These are phyloP conservation scores for Chaenogobius annularis DNA, from an alignment of 2,113 vertebrate species.

Conservation along the genomic window DNA sequence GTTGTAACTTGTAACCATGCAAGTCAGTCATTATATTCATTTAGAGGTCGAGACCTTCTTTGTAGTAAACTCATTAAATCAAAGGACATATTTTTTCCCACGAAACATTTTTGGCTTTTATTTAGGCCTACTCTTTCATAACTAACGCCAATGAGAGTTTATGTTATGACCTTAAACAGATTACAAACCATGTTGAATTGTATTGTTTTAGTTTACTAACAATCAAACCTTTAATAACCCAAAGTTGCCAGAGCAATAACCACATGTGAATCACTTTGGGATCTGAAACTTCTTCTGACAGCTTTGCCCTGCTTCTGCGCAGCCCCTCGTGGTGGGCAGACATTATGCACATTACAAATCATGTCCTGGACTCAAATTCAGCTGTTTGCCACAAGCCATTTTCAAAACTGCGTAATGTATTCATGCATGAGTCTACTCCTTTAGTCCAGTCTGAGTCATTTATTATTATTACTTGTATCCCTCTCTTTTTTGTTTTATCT, in stretches of 20 bases:
- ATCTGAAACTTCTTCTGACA: slow-evolving; percentile 2
- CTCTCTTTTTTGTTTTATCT: too few relatives aligned
- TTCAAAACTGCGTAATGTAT: slow-evolving; percentile 16
- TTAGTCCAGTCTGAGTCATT: slow-evolving; percentile 19
- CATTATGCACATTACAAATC: slow-evolving; percentile 6
- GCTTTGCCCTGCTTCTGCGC: slow-evolving; percentile 2
- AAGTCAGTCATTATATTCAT: neutral
- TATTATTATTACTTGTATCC: too few relatives aligned
- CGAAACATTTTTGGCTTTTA: neutral
- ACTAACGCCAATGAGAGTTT: too few relatives aligned
- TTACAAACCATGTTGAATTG: too few relatives aligned
- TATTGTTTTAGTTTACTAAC: neutral
- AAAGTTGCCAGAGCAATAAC: neutral
- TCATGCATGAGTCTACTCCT: slow-evolving; percentile 36
- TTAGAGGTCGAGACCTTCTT: neutral
- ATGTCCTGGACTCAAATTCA: slow-evolving; percentile 8
- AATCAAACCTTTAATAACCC: neutral
- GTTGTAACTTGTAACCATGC: neutral
- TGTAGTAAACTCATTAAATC: neutral
- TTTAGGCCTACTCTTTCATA: too few relatives aligned
- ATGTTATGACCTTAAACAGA: too few relatives aligned
- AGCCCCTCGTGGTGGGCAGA: slow-evolving; percentile 15
- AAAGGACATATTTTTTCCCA: neutral
- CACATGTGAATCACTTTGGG: neutral
- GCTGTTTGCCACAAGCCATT: slow-evolving; percentile 21